Percentiles rank a stretch among this genome's conserved stretches.
Conservation (phyloP, 2,888 invertebrate genomes). For the Coronaproctus castanopsis region DNA sequence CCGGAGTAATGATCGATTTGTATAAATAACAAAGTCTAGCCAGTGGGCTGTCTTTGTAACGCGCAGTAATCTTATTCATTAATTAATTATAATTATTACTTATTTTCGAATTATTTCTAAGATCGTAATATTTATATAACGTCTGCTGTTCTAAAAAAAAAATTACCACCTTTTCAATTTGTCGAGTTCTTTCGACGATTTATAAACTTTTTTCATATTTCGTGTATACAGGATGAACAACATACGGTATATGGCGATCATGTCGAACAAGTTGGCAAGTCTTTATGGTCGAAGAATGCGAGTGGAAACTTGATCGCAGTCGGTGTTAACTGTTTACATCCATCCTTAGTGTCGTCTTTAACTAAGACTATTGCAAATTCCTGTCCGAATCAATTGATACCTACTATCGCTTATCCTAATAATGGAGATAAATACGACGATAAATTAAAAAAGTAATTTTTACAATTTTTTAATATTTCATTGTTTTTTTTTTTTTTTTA, state of each 20-base stretch:
- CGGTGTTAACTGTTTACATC: constrained; percentile 72
- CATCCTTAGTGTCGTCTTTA: constrained; percentile 39
- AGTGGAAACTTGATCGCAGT: constrained; percentile 52
- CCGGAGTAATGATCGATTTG: no score
- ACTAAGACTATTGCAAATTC: constrained; percentile 27
- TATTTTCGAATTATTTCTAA: no score
- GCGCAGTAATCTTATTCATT: no score
- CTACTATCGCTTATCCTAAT: constrained; percentile 78
- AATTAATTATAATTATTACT: no score
- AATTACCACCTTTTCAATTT: no score
- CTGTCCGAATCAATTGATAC: constrained; percentile 29
- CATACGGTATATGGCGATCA: constrained; percentile 58
- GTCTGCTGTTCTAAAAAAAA: no score
- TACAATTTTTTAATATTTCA: background rate
- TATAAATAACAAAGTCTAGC: no score
- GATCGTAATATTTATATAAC: no score
- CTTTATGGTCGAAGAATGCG: constrained; percentile 36
- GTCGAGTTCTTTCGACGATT: no score
- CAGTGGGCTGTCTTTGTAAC: no score
- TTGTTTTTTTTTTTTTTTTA: background rate
- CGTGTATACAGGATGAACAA: constrained; percentile 34
- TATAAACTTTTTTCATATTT: no score
- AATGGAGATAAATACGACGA: constrained; percentile 65
- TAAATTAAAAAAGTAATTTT: constrained; percentile 33
- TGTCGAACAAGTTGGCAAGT: constrained; percentile 48